Evolutionary conservation across 1,140 invertebrate genomes (phyloP).

Genomic region (Phymastichus coffea): DNA sequence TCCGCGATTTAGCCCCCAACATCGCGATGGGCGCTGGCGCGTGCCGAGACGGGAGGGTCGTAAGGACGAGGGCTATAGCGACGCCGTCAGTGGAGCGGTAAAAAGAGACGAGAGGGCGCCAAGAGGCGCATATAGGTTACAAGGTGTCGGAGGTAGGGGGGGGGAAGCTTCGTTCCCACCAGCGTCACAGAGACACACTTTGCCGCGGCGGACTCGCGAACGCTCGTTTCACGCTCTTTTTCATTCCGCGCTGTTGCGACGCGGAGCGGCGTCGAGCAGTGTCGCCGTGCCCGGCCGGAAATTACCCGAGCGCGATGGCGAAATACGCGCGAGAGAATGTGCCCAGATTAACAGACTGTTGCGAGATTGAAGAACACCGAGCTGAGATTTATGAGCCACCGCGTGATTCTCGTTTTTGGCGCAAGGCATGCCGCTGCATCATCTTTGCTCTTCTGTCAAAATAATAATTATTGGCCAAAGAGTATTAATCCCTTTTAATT

Average conservation of each 20-base stretch:
- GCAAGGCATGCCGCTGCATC: too few relatives aligned
- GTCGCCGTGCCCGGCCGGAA: background rate
- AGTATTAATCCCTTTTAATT: too few relatives aligned
- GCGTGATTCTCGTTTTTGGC: too few relatives aligned
- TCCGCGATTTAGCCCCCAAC: constrained; percentile 12
- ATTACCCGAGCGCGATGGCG: constrained; percentile 7
- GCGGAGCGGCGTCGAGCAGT: too few relatives aligned
- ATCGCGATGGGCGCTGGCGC: background rate
- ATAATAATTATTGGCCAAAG: too few relatives aligned
- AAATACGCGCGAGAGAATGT: background rate
- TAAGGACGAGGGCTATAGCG: too few relatives aligned
- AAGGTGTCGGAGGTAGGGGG: background rate
- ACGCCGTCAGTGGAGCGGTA: too few relatives aligned
- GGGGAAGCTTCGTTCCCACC: constrained; percentile 25
- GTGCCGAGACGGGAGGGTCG: constrained; percentile 37
- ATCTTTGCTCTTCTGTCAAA: too few relatives aligned
- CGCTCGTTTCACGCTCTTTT: background rate
- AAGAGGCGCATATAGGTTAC: background rate
- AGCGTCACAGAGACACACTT: constrained; percentile 51
- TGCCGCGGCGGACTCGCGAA: constrained; percentile 25
- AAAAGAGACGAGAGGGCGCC: too few relatives aligned
- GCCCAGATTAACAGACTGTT: background rate
- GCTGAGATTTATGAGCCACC: background rate
- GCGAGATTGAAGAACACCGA: constrained; percentile 2
- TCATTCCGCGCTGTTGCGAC: background rate